Conservation (phyloP, 1,140 invertebrate genomes). For the Heliothis subflexa region DNA sequence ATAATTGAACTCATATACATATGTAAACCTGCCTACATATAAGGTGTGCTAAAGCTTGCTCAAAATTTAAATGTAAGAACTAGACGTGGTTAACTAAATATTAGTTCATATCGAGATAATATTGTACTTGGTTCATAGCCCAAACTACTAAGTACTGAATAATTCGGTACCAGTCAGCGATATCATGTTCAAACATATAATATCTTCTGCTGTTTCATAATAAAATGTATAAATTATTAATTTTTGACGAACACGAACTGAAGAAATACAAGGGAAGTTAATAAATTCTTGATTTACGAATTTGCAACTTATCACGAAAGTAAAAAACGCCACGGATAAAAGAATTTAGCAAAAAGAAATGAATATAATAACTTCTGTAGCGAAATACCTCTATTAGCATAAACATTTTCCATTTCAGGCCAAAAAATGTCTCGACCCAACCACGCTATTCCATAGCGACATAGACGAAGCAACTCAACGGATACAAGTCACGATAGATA, state of each 20-base stretch:
- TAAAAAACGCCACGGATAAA: not conserved
- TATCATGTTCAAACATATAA: slow-evolving; percentile 12
- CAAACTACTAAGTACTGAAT: not conserved
- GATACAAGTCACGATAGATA: slow-evolving; percentile 91
- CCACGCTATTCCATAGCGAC: slow-evolving; percentile 96
- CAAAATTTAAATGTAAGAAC: slow-evolving; percentile 17
- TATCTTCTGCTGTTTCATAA: not conserved
- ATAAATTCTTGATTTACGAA: slow-evolving; percentile 35
- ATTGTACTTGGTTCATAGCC: not conserved
- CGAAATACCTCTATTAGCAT: no score
- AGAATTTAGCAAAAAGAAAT: not conserved
- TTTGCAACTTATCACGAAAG: slow-evolving; percentile 5
- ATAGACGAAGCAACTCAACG: slow-evolving; percentile 94
- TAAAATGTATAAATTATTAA: slow-evolving; percentile 29
- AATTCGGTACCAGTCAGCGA: slow-evolving; percentile 23
- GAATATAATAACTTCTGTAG: not conserved
- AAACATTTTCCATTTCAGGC: slow-evolving; percentile 86
- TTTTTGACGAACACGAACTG: slow-evolving; percentile 14
- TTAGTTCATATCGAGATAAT: not conserved
- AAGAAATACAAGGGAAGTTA: not conserved
- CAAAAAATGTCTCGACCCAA: slow-evolving; percentile 94
- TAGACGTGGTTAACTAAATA: not conserved
- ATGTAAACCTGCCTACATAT: not conserved
- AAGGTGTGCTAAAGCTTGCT: not conserved
- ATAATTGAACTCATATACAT: slow-evolving; percentile 1